phyloP scores from a whole-genome alignment of 2,888 invertebrate species.

The Beris chalybata region DNA sequence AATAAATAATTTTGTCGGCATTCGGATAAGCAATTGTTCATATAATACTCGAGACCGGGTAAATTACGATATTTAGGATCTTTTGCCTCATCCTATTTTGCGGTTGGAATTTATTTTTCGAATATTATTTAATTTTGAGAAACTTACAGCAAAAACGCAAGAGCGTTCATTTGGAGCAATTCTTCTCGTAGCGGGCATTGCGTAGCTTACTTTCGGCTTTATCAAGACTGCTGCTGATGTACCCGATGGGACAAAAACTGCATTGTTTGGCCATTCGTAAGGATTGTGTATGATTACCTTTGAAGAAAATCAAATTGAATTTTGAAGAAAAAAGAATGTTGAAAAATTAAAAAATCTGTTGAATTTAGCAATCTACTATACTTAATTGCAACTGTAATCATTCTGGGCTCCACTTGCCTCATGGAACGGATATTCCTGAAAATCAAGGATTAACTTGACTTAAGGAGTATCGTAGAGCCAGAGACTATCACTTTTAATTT shows the following conservation, averaged over 20 bases:
- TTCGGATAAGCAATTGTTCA: constrained; percentile 52
- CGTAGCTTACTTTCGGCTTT: constrained; percentile 48
- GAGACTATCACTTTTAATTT: no score
- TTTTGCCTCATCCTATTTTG: constrained; percentile 47
- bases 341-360: no score
- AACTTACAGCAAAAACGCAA: constrained; percentile 48
- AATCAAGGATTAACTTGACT: no score
- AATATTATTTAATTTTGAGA: neutral
- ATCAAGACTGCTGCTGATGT: constrained; percentile 49
- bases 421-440: no score
- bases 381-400: no score
- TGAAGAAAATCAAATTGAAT: neutral
- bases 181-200: constrained; percentile 44
- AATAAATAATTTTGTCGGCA: constrained; percentile 53
- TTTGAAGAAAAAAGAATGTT: no score
- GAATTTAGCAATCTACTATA: no score
- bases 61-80: constrained; percentile 48
- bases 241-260: constrained; percentile 45
- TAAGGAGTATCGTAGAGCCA: no score
- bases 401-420: no score
- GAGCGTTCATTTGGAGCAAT: constrained; percentile 46
- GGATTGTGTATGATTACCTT: constrained; percentile 44
- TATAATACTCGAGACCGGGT: constrained; percentile 50
- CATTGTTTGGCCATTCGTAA: constrained; percentile 44
- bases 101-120: neutral